These are phyloP conservation scores for Nothoprocta perdicaria DNA, from an alignment of 2,113 vertebrate genomes.

Conservation along the genomic window DNA sequence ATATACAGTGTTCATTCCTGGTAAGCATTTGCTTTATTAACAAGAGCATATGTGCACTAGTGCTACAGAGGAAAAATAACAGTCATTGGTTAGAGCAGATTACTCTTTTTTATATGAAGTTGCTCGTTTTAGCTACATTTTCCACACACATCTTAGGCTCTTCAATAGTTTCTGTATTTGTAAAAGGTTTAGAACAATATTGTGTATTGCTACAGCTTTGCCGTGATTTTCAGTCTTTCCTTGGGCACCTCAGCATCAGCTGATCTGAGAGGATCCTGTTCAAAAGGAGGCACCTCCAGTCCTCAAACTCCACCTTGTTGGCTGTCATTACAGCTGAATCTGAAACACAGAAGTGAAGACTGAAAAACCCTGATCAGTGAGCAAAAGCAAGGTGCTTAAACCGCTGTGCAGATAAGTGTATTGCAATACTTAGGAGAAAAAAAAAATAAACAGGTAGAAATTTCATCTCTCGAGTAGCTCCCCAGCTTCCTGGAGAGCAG, in stretches of 20 bases:
- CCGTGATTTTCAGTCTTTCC: neutral
- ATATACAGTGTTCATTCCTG: neutral
- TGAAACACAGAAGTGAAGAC: neutral
- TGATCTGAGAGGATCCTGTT: neutral
- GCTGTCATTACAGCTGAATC: rapidly evolving
- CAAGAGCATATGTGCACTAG: neutral
- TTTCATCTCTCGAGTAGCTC: neutral
- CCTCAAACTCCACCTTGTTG: neutral
- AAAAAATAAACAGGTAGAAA: neutral
- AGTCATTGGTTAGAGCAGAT: neutral
- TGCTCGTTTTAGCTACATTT: conserved; percentile 13
- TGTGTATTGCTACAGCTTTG: neutral
- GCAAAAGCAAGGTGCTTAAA: neutral
- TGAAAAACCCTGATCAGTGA: neutral
- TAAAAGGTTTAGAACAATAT: neutral
- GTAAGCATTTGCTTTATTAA: conserved; percentile 12
- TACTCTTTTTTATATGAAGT: neutral
- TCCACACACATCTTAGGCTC: conserved; percentile 21
- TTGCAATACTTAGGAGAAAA: neutral
- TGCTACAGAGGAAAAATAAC: neutral
- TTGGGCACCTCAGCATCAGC: neutral
- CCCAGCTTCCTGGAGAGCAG: neutral
- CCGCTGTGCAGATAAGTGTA: neutral
- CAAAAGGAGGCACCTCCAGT: neutral
- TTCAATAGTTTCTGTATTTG: conserved; percentile 34